Evolutionary conservation across 1,140 invertebrate genomes (phyloP).

Genomic region (Trypoxylus dichotomus): DNA sequence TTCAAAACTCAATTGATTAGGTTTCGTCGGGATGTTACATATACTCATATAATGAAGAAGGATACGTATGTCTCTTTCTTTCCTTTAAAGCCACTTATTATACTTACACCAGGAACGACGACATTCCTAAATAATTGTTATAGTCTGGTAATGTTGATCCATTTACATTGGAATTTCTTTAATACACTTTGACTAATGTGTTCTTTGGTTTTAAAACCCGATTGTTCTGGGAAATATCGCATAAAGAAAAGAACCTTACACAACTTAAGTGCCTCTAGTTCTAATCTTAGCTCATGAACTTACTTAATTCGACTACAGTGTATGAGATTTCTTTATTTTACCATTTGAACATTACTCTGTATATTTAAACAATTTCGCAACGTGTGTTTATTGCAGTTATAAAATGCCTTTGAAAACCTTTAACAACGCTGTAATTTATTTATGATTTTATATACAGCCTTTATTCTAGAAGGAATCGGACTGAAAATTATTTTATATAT

Average conservation of each 20-base stretch:
- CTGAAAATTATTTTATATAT: no score
- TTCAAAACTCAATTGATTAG: neutral
- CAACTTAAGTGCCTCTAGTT: neutral
- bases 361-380: neutral
- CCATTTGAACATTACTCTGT: neutral
- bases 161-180: neutral
- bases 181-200: neutral
- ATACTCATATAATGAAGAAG: neutral
- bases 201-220: neutral
- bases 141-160: neutral
- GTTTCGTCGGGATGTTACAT: neutral
- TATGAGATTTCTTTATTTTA: neutral
- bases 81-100: neutral
- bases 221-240: neutral
- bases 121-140: conserved; percentile 7
- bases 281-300: no score
- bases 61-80: neutral
- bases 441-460: no score
- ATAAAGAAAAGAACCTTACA: neutral
- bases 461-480: no score
- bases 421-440: no score
- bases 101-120: neutral
- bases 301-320: neutral
- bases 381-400: neutral
- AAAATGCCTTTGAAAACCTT: neutral